phyloP scores from a whole-genome alignment of 1,140 invertebrate species.

The Pantala flavescens region DNA sequence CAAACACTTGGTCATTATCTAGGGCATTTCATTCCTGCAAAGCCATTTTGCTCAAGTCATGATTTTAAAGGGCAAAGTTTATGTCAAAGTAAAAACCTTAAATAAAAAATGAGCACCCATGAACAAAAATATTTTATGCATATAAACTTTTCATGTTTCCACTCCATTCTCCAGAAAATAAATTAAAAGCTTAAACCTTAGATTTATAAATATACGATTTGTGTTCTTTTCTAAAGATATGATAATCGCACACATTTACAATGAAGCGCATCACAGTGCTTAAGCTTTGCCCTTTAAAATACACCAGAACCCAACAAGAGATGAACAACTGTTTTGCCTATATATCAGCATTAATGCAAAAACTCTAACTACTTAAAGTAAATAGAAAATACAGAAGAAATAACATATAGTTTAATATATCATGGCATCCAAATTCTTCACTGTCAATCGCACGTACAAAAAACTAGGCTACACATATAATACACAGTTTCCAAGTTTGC shows the following conservation, averaged over 20 bases:
- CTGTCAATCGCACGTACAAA: slow-evolving; percentile 8
- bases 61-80: slow-evolving; percentile 2
- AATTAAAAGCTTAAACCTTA: slow-evolving; percentile 5
- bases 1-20: slow-evolving; percentile 1
- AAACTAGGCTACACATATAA: slow-evolving; percentile 10
- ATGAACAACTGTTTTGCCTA: slow-evolving; percentile 2
- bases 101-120: not conserved
- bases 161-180: slow-evolving; percentile 6
- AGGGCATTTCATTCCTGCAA: slow-evolving; percentile 1
- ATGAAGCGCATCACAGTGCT: slow-evolving; percentile 4
- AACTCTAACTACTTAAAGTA: not conserved
- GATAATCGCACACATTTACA: slow-evolving; percentile 2
- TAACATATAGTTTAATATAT: slow-evolving; percentile 9
- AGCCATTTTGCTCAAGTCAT: not conserved
- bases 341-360: slow-evolving; percentile 9
- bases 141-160: slow-evolving; percentile 8
- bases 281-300: slow-evolving; percentile 6
- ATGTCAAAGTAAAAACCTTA: not conserved
- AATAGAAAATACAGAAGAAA: slow-evolving; percentile 10
- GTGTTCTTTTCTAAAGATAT: not conserved
- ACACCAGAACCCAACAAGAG: not conserved
- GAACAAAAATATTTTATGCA: not conserved
- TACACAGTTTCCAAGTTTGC: slow-evolving; percentile 9
- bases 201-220: not conserved
- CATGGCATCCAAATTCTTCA: slow-evolving; percentile 9